Conservation (phyloP, 2,797 vertebrate genomes). For the Pogonophryne albipinna region DNA sequence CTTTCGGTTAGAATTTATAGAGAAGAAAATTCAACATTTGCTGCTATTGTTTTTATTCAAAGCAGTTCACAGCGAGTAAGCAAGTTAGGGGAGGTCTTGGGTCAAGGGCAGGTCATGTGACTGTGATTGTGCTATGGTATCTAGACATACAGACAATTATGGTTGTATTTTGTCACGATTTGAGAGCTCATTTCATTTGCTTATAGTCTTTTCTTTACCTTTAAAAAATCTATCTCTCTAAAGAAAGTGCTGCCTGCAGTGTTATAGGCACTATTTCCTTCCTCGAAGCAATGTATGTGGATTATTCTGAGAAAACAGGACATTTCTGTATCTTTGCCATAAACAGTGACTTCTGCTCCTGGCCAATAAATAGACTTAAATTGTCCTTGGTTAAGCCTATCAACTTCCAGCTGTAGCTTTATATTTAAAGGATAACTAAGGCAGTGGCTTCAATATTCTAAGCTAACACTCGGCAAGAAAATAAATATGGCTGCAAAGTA, state of each 20-base stretch:
- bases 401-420: neutral
- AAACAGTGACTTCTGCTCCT: neutral
- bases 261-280: neutral
- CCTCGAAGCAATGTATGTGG: neutral
- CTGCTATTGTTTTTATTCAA: conserved; percentile 1
- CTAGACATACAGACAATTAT: neutral
- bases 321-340: too few relatives aligned
- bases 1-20: neutral
- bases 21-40: neutral
- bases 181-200: neutral
- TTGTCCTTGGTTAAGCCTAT: neutral
- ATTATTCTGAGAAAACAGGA: conserved; percentile 7
- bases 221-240: neutral
- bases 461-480: neutral
- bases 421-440: conserved; percentile 1
- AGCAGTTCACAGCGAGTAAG: neutral
- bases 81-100: neutral
- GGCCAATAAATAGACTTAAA: neutral
- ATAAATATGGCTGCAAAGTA: neutral
- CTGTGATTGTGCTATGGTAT: neutral
- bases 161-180: neutral
- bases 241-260: neutral
- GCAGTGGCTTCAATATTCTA: neutral
- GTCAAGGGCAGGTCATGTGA: conserved; percentile 3
- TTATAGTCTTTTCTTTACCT: neutral